A percentile compares a stretch with the other conserved stretches of the same genome.
These are phyloP conservation scores for Galaxea fascicularis DNA, from an alignment of 92 coral and sea anemone species.

Conservation along the genomic window DNA sequence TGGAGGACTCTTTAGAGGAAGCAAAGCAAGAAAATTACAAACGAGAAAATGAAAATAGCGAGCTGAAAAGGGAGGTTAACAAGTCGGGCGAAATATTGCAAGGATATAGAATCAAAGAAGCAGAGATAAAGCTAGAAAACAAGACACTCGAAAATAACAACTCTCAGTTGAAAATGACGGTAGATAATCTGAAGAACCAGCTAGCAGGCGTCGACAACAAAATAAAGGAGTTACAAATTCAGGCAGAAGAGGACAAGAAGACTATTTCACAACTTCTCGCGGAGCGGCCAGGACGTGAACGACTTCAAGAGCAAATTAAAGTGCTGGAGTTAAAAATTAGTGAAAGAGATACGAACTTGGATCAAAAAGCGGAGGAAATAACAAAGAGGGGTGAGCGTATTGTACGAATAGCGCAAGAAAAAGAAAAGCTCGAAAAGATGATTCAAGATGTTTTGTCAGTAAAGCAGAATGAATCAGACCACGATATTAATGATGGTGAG, in stretches of 20 bases:
- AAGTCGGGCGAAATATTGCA: slow-evolving; percentile 18
- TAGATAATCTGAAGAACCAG: slow-evolving; percentile 38
- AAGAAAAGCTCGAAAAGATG: slow-evolving; percentile 16
- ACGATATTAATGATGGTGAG: slow-evolving; percentile 13
- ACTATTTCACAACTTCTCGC: slow-evolving; percentile 21
- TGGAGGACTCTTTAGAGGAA: background rate
- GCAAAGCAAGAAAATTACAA: background rate
- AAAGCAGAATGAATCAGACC: background rate
- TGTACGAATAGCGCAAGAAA: slow-evolving; percentile 39
- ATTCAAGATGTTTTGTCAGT: background rate
- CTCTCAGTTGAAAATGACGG: slow-evolving; percentile 25
- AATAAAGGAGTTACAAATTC: slow-evolving; percentile 30
- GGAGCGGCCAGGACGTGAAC: slow-evolving; percentile 1
- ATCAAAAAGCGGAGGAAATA: slow-evolving; percentile 57
- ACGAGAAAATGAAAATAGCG: slow-evolving; percentile 18
- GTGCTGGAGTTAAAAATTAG: slow-evolving; percentile 42
- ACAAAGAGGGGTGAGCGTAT: slow-evolving; percentile 48
- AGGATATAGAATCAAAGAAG: slow-evolving; percentile 28
- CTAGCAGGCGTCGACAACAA: slow-evolving; percentile 24
- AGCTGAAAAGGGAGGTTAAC: slow-evolving; percentile 47
- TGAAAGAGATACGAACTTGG: slow-evolving; percentile 49
- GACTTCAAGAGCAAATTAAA: slow-evolving; percentile 47
- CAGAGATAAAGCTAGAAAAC: slow-evolving; percentile 30
- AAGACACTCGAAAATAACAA: slow-evolving; percentile 2
- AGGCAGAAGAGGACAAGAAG: slow-evolving; percentile 12